These are phyloP conservation scores for Tragelaphus imberbis DNA, from an alignment of 2,113 vertebrate species.

Conservation along the genomic window DNA sequence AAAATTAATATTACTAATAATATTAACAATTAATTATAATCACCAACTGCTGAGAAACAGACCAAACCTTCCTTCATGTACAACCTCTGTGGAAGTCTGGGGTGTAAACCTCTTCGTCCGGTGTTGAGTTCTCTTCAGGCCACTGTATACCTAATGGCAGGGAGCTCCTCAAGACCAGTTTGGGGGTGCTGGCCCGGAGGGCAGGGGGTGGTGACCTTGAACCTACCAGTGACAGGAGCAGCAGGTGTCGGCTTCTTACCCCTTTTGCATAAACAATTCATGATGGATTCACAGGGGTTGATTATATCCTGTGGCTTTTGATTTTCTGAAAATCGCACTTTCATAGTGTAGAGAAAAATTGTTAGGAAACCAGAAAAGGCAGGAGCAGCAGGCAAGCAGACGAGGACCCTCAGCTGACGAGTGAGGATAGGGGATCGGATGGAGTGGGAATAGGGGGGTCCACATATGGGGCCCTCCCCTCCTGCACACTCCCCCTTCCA, in stretches of 20 bases:
- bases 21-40: background rate
- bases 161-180: background rate
- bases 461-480: background rate
- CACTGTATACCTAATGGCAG: background rate
- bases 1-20: background rate
- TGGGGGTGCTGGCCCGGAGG: accelerated
- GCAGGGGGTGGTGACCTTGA: background rate
- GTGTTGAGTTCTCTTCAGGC: background rate
- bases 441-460: background rate
- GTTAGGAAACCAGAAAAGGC: background rate
- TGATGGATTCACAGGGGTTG: background rate
- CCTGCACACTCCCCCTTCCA: background rate
- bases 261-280: background rate
- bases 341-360: background rate
- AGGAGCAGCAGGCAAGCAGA: background rate
- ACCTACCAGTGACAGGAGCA: background rate
- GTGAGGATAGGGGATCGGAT: background rate
- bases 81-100: background rate
- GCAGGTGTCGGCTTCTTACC: background rate
- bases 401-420: background rate
- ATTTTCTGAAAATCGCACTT: slow-evolving; percentile 5
- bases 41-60: background rate
- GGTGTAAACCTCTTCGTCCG: background rate
- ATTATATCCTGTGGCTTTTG: background rate
- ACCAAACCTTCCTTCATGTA: background rate